A percentile compares a stretch with the other conserved stretches of the same genome.
Evolutionary conservation across 2,797 vertebrate species (phyloP).

Genomic region (Coracias cyanogaster): DNA sequence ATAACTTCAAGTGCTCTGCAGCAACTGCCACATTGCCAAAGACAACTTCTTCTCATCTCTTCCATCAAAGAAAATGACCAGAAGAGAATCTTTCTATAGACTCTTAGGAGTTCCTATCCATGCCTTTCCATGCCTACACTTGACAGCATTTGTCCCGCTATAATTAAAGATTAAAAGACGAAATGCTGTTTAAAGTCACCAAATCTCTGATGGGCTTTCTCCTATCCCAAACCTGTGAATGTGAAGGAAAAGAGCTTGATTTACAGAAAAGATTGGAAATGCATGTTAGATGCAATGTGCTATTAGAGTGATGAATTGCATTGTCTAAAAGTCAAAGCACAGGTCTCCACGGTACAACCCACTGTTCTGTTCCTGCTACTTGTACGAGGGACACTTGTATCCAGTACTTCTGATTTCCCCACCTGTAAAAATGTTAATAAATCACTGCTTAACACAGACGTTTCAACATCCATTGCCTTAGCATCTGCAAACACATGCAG

Average conservation of each 20-base stretch:
- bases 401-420: background rate
- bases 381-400: background rate
- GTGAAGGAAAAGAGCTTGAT: background rate
- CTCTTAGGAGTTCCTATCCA: background rate
- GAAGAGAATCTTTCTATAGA: background rate
- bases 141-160: background rate
- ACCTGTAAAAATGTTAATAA: background rate
- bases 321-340: background rate
- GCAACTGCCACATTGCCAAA: background rate
- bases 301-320: background rate
- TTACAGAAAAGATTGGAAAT: background rate
- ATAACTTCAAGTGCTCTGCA: background rate
- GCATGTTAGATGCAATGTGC: background rate
- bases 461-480: background rate
- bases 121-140: background rate
- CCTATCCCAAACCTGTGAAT: background rate
- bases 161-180: background rate
- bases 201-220: background rate
- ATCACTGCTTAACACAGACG: background rate
- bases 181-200: background rate
- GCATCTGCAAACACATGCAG: background rate
- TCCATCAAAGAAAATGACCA: background rate
- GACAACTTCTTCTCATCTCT: constrained; percentile 4
- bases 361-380: background rate
- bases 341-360: background rate